Base-by-base conservation (phyloP, 2,888 invertebrate species). In the Himalopsyche tibetana region DNA sequence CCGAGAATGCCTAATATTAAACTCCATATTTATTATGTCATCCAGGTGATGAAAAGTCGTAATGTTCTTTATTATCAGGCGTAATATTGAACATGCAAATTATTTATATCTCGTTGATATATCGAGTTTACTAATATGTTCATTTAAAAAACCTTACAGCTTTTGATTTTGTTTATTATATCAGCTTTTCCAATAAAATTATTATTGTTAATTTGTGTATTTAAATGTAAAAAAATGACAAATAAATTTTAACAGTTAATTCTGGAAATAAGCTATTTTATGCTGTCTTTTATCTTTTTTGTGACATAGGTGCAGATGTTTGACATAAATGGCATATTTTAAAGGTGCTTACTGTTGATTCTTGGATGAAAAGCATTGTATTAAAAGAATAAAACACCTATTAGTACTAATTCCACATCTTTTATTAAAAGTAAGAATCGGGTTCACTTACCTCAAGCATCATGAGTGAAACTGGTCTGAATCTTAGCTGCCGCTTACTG, bases 191-290 rank as follows among this genome's bases (percentile, higher is more conserved):
- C 69, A 85, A 56, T 63, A 82, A 74, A 74, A 63, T 63, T 69
- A 82, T 42, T 82, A 82, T 82, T 82, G 82, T 80, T 85, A 85
- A 79, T 82, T 82, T 82, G 85, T 85, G 82, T 85, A 85, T 80
- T 85, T 85, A 85, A 45, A 69, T 84, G 85, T 85, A 80, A 74
- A 85, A 74, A 82, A 74, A 55, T 56, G 82, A 82, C 79, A 80
- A 85, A 82, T 85, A 82, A 63, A 82, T 85, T 82, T 85, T 80
- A 82, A 85, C 85, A 85, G 56, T 38, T 82, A 38, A 17, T 8
- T 55, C 45, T 79, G 40, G 38, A 79, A 51, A 36, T 28, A 36
- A 63, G 17, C 36, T 84, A 28, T 84, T 42, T 42, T 63, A 55
- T 63, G 15, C 55, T 82, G 3, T 51, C 51, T 51, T 51, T 51